These are phyloP conservation scores for Patella depressa DNA, from an alignment of 2,888 invertebrate genomes.

Conservation along the genomic window DNA sequence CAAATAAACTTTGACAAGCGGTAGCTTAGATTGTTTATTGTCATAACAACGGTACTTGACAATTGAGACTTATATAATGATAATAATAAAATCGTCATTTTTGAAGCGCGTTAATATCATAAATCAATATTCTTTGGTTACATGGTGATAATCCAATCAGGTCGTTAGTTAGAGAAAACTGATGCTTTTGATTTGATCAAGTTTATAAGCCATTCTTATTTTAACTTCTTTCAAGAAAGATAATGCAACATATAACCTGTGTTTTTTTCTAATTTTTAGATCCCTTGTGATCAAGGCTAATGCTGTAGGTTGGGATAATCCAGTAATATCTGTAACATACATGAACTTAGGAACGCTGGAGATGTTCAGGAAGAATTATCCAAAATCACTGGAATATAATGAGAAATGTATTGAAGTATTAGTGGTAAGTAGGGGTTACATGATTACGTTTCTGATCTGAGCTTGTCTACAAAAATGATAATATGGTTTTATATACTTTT, in stretches of 20 bases:
- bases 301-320: slow-evolving; percentile 55
- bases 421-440: slow-evolving; percentile 39
- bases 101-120: too few relatives aligned
- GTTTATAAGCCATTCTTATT: too few relatives aligned
- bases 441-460: background rate
- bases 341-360: slow-evolving; percentile 55
- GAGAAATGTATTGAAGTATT: slow-evolving; percentile 46
- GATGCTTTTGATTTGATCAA: background rate
- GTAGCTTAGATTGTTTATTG: too few relatives aligned
- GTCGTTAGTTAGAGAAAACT: background rate
- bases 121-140: too few relatives aligned
- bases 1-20: background rate
- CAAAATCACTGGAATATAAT: slow-evolving; percentile 42
- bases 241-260: background rate
- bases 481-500: background rate
- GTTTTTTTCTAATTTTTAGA: slow-evolving; percentile 33
- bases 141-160: too few relatives aligned
- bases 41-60: too few relatives aligned
- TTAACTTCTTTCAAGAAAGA: too few relatives aligned
- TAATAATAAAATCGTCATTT: too few relatives aligned
- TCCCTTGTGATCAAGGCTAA: slow-evolving; percentile 58
- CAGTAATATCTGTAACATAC: slow-evolving; percentile 50
- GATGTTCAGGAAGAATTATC: slow-evolving; percentile 35
- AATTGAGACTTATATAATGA: background rate
- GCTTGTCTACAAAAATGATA: background rate